phyloP scores from a whole-genome alignment of 2,797 vertebrate species.

The Chelon auratus region DNA sequence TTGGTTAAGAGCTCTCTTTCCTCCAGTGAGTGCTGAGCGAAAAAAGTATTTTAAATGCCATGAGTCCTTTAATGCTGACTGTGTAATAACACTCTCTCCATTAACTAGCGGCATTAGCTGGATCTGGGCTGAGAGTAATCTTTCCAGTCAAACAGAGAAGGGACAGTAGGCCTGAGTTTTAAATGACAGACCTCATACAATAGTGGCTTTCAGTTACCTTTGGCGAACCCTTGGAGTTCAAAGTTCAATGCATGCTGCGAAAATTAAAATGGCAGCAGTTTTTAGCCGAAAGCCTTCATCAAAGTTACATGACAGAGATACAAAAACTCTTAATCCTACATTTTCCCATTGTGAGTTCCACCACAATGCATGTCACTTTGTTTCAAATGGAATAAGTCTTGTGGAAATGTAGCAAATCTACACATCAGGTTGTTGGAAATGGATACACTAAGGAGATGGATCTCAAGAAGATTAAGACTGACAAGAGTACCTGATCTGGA shows the following conservation, averaged over 20 bases:
- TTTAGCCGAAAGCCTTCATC: slow-evolving; percentile 23
- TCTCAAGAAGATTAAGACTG: background rate
- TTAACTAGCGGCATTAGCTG: slow-evolving; percentile 21
- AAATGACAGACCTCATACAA: background rate
- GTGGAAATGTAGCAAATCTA: slow-evolving; percentile 16
- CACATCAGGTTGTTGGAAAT: too few species aligned
- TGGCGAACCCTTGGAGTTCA: background rate
- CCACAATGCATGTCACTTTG: slow-evolving; percentile 22
- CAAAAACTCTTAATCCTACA: slow-evolving; percentile 16
- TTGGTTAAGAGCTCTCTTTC: background rate
- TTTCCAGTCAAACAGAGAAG: slow-evolving; percentile 21
- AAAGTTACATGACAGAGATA: slow-evolving; percentile 35
- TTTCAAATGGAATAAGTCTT: slow-evolving; percentile 20
- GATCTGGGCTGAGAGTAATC: slow-evolving; percentile 34
- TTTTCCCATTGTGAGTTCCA: slow-evolving; percentile 4
- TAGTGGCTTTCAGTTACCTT: slow-evolving; percentile 2
- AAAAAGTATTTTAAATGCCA: background rate
- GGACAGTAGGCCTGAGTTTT: background rate
- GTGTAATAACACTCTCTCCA: slow-evolving; percentile 5
- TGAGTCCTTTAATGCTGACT: background rate
- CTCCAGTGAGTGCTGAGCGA: background rate
- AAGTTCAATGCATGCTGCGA: background rate
- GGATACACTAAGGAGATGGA: background rate
- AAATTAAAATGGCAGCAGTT: background rate
- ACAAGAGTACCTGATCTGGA: background rate